These are phyloP conservation scores for Merops nubicus DNA, from an alignment of 2,113 vertebrate genomes.

Conservation along the genomic window DNA sequence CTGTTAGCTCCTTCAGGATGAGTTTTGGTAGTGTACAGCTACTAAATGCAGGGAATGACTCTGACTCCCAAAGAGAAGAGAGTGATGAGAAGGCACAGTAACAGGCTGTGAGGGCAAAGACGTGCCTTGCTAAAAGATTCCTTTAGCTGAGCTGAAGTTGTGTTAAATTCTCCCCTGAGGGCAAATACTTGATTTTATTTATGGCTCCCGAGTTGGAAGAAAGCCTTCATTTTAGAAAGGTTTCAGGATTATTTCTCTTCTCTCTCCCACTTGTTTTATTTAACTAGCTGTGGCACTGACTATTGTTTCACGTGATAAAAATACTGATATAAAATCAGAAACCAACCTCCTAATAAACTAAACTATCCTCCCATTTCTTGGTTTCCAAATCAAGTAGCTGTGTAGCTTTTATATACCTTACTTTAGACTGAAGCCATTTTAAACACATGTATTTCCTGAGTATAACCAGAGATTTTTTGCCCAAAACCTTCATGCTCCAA, in stretches of 20 bases:
- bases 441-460: not conserved
- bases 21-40: not conserved
- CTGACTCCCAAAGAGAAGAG: not conserved
- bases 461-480: not conserved
- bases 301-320: not conserved
- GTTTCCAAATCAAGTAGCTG: not conserved
- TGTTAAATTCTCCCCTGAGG: constrained; percentile 13
- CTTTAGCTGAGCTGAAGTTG: not conserved
- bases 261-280: not conserved
- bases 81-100: not conserved
- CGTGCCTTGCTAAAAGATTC: not conserved
- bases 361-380: not conserved
- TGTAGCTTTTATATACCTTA: too few species aligned
- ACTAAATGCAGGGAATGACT: not conserved
- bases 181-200: constrained; percentile 53
- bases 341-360: not conserved
- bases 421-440: not conserved
- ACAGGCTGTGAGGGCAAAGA: not conserved
- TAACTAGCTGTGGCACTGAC: constrained; percentile 14
- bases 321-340: not conserved
- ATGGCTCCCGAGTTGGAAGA: constrained; percentile 3
- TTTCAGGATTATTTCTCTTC: constrained; percentile 4
- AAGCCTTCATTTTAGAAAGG: constrained; percentile 9
- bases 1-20: not conserved
- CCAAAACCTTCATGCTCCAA: not conserved